These are phyloP conservation scores for Columba janthina DNA, from an alignment of 2,113 vertebrate species.

Conservation along the genomic window DNA sequence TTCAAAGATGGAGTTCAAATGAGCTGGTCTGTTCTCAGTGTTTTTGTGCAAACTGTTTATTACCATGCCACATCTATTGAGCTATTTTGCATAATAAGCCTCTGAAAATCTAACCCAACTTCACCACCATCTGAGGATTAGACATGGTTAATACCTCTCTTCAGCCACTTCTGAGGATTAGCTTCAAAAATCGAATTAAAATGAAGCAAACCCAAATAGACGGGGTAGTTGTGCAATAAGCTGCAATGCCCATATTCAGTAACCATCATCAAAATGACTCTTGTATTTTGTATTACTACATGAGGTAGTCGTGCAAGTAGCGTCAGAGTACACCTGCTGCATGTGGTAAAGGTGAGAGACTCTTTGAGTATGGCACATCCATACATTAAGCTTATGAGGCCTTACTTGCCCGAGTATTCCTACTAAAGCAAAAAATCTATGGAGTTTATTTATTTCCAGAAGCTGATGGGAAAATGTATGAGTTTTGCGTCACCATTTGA, in stretches of 20 bases:
- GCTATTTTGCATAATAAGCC: not conserved
- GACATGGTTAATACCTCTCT: not conserved
- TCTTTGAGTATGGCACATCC: not conserved
- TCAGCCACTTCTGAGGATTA: constrained; percentile 20
- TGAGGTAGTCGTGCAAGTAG: not conserved
- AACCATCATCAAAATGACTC: not conserved
- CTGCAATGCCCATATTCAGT: not conserved
- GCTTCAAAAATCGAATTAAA: constrained; percentile 42
- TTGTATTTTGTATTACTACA: not conserved
- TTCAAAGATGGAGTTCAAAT: not conserved
- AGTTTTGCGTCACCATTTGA: not conserved
- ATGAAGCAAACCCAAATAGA: constrained; percentile 15
- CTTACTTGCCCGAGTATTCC: not conserved
- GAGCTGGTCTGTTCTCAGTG: not conserved
- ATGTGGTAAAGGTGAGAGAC: not conserved
- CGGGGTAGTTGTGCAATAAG: not conserved
- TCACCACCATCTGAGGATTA: not conserved
- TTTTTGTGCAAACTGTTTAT: not conserved
- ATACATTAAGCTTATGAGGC: not conserved
- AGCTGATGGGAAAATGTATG: not conserved
- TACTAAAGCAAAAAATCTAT: not conserved
- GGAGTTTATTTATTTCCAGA: not conserved
- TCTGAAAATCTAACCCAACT: not conserved
- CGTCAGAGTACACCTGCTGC: not conserved
- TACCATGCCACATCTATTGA: not conserved